Conservation (phyloP, 2,113 vertebrate species). For the Phodopus roborovskii region DNA sequence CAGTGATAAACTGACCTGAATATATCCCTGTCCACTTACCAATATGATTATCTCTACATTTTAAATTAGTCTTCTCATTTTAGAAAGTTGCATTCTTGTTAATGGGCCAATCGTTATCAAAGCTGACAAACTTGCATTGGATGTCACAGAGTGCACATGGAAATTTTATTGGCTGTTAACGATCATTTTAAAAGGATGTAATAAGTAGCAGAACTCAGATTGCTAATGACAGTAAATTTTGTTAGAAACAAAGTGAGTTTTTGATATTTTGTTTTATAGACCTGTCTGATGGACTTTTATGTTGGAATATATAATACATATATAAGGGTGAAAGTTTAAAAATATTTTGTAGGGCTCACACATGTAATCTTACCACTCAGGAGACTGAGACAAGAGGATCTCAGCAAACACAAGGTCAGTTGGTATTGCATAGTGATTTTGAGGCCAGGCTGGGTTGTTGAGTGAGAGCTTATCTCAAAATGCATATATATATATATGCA, state of each 20-base stretch:
- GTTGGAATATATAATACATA: not conserved
- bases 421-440: not conserved
- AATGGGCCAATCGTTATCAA: not conserved
- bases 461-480: not conserved
- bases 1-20: not conserved
- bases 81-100: not conserved
- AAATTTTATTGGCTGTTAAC: not conserved
- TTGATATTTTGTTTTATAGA: not conserved
- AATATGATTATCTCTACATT: not conserved
- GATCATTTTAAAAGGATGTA: not conserved
- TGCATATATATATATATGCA: not conserved
- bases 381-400: not conserved
- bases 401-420: not conserved
- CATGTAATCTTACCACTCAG: not conserved
- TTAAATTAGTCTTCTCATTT: not conserved
- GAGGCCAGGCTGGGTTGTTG: not conserved
- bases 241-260: not conserved
- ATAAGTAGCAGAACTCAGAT: not conserved
- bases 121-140: not conserved
- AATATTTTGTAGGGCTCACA: not conserved
- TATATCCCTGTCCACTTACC: not conserved
- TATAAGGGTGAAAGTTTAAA: not conserved
- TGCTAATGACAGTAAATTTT: not conserved
- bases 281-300: not conserved
- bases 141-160: not conserved